Base-by-base conservation (phyloP, 2,888 invertebrate genomes). In the Drosophila buzzatii region DNA sequence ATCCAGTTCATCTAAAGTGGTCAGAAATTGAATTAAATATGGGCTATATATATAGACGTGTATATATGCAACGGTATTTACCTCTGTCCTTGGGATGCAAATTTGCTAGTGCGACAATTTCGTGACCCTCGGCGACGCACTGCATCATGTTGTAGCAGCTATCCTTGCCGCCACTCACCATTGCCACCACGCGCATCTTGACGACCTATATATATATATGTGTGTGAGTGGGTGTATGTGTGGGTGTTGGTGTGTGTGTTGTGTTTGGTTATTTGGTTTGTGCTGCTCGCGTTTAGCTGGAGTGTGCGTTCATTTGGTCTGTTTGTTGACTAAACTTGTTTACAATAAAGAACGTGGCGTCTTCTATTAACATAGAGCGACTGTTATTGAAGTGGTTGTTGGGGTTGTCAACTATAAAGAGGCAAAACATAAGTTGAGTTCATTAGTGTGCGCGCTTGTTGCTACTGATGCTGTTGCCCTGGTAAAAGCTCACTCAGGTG, bases 101-200 rank as follows among this genome's bases (percentile, higher is more conserved):
- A 94, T 99, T 99, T 82, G 99, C 99, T 91, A 99, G 94, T 44
- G 99, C 99, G 64, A 99, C 97, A 88, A 99, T 96, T 87, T 93
- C 91, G 94, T 99, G 99, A 59, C 99, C 99, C 92, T 98, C 97
- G 84, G 97, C 96, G 81, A 98, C 96, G 94, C 99, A 99, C 94
- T 99, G 98, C 96, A 99, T 96, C 97, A 99, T 97, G 93, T 99
- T 99, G 94, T 97, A 99, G 94, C 98, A 98, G 94, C 99, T 99
- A 94, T 99, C 99, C 94, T 99, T 99, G 86, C 99, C 99, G 87
- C 99, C 99, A 94, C 99, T 99, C 83, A 98, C 95, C 93, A 98
- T 94, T 75, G 97, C 97, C 86, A 97, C 97, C 82, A 97, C 97
- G 94, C 95, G 96, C 98, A 98, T 98, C 92, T 94, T 91, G 78